phyloP scores from a whole-genome alignment of 1,140 invertebrate genomes.

The Cataglyphis hispanica region DNA sequence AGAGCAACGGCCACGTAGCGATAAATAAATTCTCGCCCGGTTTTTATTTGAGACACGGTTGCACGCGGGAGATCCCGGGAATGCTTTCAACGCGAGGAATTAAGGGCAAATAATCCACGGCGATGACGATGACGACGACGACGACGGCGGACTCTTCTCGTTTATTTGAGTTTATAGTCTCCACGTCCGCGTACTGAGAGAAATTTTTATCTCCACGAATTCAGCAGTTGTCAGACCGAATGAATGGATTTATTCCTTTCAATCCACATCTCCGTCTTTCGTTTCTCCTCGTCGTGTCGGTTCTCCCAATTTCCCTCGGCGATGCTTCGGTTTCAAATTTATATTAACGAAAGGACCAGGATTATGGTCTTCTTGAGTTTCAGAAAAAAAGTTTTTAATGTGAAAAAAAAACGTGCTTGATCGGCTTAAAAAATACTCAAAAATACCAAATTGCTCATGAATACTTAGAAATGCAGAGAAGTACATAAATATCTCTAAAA shows the following conservation, averaged over 20 bases:
- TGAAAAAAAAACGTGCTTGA: background rate
- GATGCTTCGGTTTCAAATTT: slow-evolving; percentile 28
- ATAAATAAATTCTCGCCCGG: slow-evolving; percentile 68
- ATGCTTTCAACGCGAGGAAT: slow-evolving; percentile 46
- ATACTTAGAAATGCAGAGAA: background rate
- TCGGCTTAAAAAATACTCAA: background rate
- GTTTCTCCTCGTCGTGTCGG: background rate
- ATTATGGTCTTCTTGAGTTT: slow-evolving; percentile 10
- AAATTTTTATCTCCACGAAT: slow-evolving; percentile 59
- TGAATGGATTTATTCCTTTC: slow-evolving; percentile 59
- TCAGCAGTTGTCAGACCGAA: slow-evolving; percentile 50
- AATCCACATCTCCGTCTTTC: background rate
- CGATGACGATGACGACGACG: background rate
- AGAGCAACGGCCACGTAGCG: slow-evolving; percentile 46
- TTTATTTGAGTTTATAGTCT: slow-evolving; percentile 61
- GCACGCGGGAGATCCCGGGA: slow-evolving; percentile 34
- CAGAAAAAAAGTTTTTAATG: background rate
- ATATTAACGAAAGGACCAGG: slow-evolving; percentile 6
- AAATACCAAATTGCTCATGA: background rate
- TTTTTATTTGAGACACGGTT: slow-evolving; percentile 56
- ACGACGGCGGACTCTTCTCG: slow-evolving; percentile 16
- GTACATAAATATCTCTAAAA: background rate
- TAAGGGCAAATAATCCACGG: slow-evolving; percentile 53
- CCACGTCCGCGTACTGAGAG: slow-evolving; percentile 34
- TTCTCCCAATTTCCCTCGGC: slow-evolving; percentile 9